Base-by-base conservation (phyloP, 2,888 invertebrate genomes). In the Oligia fasciuncula region DNA sequence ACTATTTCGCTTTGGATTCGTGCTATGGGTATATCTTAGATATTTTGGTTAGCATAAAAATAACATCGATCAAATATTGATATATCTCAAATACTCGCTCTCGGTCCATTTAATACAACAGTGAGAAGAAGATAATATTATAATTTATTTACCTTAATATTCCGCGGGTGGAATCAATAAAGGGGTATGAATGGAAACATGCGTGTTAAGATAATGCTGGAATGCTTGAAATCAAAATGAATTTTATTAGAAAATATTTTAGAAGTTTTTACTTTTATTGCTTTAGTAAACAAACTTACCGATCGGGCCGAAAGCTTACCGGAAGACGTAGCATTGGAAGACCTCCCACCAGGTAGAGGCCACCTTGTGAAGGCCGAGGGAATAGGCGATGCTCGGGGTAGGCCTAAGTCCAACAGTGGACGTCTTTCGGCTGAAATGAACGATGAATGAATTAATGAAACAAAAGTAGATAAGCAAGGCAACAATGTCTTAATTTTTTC, bases 91-190 rank as follows among this genome's bases (percentile, higher is more conserved):
- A 74, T 54, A 76, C 71, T 72, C 14, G 35, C 60, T 66, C 69
- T 69, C 17, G 54, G 49, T 63, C 60, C 9, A 0, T 77, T 76
- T n/a, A n/a, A 67, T 29, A 51, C 4, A 71, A 49, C n/a, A 63
- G 54, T 57, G 51, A 77, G 62, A 68, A 69, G 51, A 69, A 69
- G 83, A 86, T 57, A 57, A 57, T 57, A 11, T 23, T 68, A 65
- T 84, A 74, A 79, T 72, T 86, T 84, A 85, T 74, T 82, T 63
- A 66, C 23, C 35, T 65, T 65, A n/a, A 72, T 54, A 57, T 65
- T 49, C 29, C 14, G 60, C 35, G 17, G 13, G 6, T 84, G 40
- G 35, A 73, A 66, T 54, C 14, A 65, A 60, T n/a, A 62, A 43
- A 72, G 35, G 19, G 5, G 74, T 77, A 66, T 86, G 85, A 84